Conservation (phyloP, 2,797 vertebrate genomes). For the Cheirogaleus major region DNA sequence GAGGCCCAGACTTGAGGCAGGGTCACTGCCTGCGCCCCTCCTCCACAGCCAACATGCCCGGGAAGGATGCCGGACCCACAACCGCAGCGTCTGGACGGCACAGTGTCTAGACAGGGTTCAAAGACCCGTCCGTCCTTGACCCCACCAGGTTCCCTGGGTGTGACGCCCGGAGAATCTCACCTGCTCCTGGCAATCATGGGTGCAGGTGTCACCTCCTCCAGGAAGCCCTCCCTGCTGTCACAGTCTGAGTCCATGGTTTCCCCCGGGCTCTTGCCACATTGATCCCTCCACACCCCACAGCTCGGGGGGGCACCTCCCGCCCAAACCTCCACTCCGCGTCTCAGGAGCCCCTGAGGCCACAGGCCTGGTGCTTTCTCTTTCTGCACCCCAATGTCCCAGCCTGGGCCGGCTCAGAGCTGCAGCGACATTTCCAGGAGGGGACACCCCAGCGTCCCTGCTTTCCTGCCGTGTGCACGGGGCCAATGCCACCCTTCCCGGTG, state of each 20-base stretch:
- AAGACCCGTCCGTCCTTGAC: too few species aligned
- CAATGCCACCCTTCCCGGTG: fast-evolving
- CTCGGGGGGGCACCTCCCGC: not conserved
- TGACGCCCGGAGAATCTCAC: fast-evolving
- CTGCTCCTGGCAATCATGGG: too few species aligned
- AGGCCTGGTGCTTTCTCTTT: not conserved
- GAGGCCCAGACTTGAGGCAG: fast-evolving
- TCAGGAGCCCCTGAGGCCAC: fast-evolving
- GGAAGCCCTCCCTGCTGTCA: not conserved
- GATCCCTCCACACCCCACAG: not conserved
- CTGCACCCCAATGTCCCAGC: fast-evolving
- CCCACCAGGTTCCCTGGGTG: too few species aligned
- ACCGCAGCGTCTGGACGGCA: fast-evolving
- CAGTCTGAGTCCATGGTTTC: fast-evolving
- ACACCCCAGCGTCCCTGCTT: fast-evolving
- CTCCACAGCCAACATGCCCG: not conserved
- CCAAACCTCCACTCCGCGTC: fast-evolving
- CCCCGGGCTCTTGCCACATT: not conserved
- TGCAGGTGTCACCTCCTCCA: fast-evolving
- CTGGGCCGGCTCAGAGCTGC: not conserved
- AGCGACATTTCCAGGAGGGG: not conserved
- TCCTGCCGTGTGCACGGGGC: not conserved
- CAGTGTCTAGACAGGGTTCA: fast-evolving
- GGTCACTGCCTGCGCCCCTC: fast-evolving
- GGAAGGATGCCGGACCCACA: not conserved